phyloP scores from a whole-genome alignment of 2,888 invertebrate species.

The Lathronympha strigana region DNA sequence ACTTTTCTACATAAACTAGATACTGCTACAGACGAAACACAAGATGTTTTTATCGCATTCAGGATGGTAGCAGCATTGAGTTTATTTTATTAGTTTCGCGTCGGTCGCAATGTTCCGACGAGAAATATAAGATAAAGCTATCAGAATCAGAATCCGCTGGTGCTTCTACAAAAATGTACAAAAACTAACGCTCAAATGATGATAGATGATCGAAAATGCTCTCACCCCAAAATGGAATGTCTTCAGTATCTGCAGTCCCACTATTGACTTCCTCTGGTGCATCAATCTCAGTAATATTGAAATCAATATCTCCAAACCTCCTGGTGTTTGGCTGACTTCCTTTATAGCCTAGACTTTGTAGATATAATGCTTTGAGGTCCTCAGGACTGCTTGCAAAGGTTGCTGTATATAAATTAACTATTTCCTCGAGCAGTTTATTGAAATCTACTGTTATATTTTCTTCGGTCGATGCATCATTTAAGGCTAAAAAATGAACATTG shows the following conservation, averaged over 20 bases:
- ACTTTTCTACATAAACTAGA: too few relatives aligned
- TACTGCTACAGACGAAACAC: too few relatives aligned
- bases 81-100: too few relatives aligned
- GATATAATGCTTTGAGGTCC: conserved; percentile 5
- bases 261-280: conserved; percentile 45
- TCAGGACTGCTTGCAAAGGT: conserved; percentile 11
- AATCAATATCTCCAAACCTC: conserved; percentile 23
- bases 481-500: conserved; percentile 51
- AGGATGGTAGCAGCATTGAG: too few relatives aligned
- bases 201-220: too few relatives aligned
- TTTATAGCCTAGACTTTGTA: conserved; percentile 34
- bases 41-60: too few relatives aligned
- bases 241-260: conserved; percentile 41
- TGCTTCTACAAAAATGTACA: too few relatives aligned
- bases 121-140: too few relatives aligned
- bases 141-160: too few relatives aligned
- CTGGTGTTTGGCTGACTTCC: not conserved
- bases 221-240: conserved; percentile 67
- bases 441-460: conserved; percentile 47
- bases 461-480: conserved; percentile 62
- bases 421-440: conserved; percentile 25
- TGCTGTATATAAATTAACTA: conserved; percentile 24
- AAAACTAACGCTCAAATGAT: too few relatives aligned
- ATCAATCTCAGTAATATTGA: not conserved
- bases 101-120: too few relatives aligned